Conservation (phyloP, 1,140 invertebrate genomes). For the Polypedilum vanderplanki region DNA sequence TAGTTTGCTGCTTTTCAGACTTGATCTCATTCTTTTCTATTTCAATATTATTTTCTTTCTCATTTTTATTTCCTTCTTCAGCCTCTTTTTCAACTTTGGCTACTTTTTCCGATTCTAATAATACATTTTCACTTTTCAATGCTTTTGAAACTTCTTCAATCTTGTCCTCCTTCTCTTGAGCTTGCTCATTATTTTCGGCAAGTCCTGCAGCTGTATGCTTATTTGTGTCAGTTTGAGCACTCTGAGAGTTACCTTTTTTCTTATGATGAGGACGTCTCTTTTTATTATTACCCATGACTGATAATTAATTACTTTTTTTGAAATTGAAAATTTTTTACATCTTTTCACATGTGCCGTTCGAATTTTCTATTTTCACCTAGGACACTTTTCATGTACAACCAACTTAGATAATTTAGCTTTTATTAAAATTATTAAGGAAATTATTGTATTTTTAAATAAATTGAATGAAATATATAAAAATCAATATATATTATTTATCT, state of each 20-base stretch:
- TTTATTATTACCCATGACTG: background rate
- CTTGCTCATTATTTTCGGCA: background rate
- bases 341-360: no score
- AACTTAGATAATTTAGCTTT: no score
- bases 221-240: background rate
- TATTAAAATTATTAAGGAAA: no score
- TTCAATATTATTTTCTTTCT: background rate
- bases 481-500: no score
- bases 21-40: background rate
- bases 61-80: background rate
- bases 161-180: background rate
- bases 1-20: background rate
- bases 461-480: no score
- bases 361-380: background rate
- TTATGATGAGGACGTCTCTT: background rate
- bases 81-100: background rate
- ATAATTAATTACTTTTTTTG: no score
- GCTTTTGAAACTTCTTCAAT: background rate
- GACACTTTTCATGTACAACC: background rate
- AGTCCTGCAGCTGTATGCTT: background rate
- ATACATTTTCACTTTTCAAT: background rate
- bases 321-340: no score
- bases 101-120: background rate
- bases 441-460: no score
- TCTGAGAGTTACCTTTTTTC: background rate